These are phyloP conservation scores for Pomacea maculata DNA, from an alignment of 1,140 invertebrate species.

Conservation along the genomic window DNA sequence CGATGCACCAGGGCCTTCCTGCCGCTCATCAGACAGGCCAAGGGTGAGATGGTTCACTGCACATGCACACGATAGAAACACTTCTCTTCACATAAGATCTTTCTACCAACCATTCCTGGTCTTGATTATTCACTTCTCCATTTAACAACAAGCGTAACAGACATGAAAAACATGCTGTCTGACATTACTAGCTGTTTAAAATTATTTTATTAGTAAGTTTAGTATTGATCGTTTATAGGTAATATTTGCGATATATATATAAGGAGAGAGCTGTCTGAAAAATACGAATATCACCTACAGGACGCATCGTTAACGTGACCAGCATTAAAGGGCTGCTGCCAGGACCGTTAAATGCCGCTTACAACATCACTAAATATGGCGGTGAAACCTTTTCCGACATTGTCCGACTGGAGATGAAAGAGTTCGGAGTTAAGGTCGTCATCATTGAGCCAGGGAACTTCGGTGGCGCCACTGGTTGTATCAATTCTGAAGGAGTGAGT, in stretches of 20 bases:
- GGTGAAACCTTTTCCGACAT: slow-evolving; percentile 68
- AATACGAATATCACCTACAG: slow-evolving; percentile 42
- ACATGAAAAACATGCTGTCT: too few species aligned
- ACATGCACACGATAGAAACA: too few species aligned
- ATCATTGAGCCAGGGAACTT: slow-evolving; percentile 65
- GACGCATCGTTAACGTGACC: slow-evolving; percentile 79
- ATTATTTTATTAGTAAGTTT: too few species aligned
- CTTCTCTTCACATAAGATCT: too few species aligned
- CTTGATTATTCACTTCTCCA: too few species aligned
- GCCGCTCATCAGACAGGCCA: slow-evolving; percentile 74
- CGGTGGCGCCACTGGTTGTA: slow-evolving; percentile 55
- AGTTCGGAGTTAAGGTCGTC: slow-evolving; percentile 62
- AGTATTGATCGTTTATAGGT: background rate
- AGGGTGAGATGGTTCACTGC: slow-evolving; percentile 63
- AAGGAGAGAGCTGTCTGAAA: background rate
- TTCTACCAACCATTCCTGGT: too few species aligned
- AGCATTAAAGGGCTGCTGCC: slow-evolving; percentile 81
- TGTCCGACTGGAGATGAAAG: slow-evolving; percentile 58
- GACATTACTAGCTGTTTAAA: too few species aligned
- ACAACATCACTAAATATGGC: slow-evolving; percentile 83
- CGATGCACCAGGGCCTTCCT: slow-evolving; percentile 77
- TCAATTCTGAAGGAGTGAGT: slow-evolving; percentile 28
- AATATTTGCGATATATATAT: background rate
- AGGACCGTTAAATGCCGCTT: slow-evolving; percentile 78
- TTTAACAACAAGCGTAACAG: too few species aligned